Conservation (phyloP, 92 coral and sea anemone species). For the Umimayanthus chanpuru region DNA sequence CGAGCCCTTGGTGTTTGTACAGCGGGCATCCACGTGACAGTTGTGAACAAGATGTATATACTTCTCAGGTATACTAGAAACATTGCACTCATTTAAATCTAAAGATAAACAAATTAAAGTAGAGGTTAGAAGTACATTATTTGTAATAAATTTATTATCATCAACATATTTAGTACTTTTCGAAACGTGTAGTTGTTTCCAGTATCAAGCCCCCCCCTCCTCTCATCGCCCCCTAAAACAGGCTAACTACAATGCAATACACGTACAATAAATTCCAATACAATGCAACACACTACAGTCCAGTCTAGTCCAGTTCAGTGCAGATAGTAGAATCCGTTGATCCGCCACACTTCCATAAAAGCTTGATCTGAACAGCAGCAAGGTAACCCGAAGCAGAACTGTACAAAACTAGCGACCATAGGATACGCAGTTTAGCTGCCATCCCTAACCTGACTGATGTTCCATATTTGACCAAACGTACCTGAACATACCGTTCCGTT, state of each 20-base stretch:
- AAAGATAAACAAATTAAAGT: background rate
- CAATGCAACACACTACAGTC: no score
- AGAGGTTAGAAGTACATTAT: background rate
- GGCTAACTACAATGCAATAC: no score
- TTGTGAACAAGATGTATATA: slow-evolving; percentile 37
- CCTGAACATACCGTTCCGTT: slow-evolving; percentile 80
- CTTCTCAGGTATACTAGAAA: background rate
- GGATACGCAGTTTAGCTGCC: background rate
- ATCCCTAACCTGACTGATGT: no score
- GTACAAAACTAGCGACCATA: no score
- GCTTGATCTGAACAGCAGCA: background rate
- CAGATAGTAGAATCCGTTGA: no score
- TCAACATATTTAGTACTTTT: no score
- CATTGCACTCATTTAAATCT: slow-evolving; percentile 52
- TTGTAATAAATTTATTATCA: background rate
- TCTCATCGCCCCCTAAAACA: no score
- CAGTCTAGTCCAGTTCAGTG: no score
- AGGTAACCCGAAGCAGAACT: background rate
- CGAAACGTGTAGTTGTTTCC: background rate
- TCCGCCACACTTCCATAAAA: no score
- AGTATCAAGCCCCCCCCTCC: background rate
- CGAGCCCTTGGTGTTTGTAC: slow-evolving; percentile 71
- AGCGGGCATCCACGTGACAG: slow-evolving; percentile 60
- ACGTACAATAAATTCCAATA: no score
- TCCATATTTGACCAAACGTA: slow-evolving; percentile 23